Percentiles rank a stretch among this genome's conserved stretches.
These are phyloP conservation scores for Argentina silus DNA, from an alignment of 2,797 vertebrate species.

Conservation along the genomic window DNA sequence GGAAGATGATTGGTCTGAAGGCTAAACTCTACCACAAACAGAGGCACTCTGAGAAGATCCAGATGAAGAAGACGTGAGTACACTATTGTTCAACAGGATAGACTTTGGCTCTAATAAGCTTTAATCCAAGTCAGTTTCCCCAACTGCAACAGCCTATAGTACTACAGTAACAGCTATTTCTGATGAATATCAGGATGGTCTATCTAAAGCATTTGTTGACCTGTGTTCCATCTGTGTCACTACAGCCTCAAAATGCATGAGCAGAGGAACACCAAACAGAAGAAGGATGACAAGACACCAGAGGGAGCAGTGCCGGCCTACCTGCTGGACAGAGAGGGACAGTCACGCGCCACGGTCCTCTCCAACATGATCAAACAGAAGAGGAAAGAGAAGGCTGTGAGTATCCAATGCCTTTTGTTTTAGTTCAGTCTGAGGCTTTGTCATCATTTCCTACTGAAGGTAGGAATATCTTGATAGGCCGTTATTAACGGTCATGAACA, in stretches of 20 bases:
- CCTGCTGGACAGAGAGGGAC: slow-evolving; percentile 94
- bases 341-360: slow-evolving; percentile 93
- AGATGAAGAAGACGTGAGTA: slow-evolving; percentile 99
- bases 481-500: too few relatives aligned
- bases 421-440: neutral
- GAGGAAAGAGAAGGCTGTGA: slow-evolving; percentile 97
- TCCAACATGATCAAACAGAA: slow-evolving; percentile 99
- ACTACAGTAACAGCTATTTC: neutral
- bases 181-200: neutral
- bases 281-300: slow-evolving; percentile 96
- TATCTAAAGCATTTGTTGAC: neutral
- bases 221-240: slow-evolving; percentile 10
- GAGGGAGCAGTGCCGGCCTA: slow-evolving; percentile 95
- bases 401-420: slow-evolving; percentile 53
- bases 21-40: slow-evolving; percentile 98
- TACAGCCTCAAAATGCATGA: slow-evolving; percentile 97
- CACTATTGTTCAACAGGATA: neutral
- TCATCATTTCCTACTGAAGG: neutral
- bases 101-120: too few relatives aligned
- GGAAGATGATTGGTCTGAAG: slow-evolving; percentile 95
- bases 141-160: neutral
- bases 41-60: slow-evolving; percentile 96
- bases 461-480: neutral
- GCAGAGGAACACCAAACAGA: slow-evolving; percentile 94
- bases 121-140: neutral